A percentile compares a stretch with the other conserved stretches of the same genome.
These are phyloP conservation scores for Catharus ustulatus DNA, from an alignment of 2,797 vertebrate species.

Conservation along the genomic window DNA sequence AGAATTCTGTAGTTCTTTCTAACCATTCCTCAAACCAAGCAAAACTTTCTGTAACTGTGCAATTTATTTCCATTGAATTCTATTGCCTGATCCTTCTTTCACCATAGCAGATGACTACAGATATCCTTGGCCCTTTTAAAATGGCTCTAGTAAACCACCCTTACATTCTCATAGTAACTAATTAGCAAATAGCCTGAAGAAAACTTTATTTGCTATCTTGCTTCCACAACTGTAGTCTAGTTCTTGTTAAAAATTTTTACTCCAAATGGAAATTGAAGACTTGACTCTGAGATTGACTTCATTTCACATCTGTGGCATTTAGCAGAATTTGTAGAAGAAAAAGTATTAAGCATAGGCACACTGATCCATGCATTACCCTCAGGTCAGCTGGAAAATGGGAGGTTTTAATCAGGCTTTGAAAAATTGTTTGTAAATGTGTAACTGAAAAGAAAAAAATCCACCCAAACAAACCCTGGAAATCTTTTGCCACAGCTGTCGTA, in stretches of 20 bases:
- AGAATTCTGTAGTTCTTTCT: not conserved
- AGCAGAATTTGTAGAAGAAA: not conserved
- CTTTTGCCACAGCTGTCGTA: not conserved
- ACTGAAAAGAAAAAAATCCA: not conserved
- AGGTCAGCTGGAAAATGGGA: not conserved
- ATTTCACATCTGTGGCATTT: not conserved
- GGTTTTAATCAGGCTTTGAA: conserved; percentile 31
- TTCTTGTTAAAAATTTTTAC: not conserved
- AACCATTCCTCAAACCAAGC: not conserved
- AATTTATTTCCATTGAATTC: not conserved
- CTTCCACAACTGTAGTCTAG: not conserved
- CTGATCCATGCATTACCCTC: not conserved
- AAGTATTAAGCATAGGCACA: not conserved
- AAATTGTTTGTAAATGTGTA: not conserved
- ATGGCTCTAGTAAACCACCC: not conserved
- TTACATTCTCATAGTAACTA: not conserved
- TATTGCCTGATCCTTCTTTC: not conserved
- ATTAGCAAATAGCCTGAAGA: not conserved
- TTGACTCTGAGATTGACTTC: not conserved
- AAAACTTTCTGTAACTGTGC: not conserved
- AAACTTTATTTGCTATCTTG: not conserved
- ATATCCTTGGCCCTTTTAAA: not conserved
- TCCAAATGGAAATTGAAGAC: not conserved
- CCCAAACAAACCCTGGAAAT: not conserved
- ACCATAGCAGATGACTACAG: not conserved